Percentiles rank a stretch among this genome's conserved stretches.
phyloP scores from a whole-genome alignment of 2,888 invertebrate genomes.

The Acanthosepion lycidas region DNA sequence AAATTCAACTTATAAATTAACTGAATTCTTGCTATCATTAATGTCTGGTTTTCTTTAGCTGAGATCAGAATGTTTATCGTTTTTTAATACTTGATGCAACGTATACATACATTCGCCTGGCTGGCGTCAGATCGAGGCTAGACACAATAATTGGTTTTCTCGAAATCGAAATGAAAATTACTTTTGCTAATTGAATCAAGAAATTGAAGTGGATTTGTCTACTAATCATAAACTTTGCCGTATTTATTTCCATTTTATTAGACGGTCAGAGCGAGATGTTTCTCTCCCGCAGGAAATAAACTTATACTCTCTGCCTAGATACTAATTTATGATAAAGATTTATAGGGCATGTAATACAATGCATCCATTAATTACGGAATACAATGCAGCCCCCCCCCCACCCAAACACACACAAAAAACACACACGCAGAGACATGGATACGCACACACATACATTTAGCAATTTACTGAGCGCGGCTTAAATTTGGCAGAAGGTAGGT shows the following conservation, averaged over 20 bases:
- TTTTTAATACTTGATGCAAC: too few relatives aligned
- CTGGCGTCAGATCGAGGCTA: background rate
- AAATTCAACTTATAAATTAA: too few relatives aligned
- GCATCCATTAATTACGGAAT: background rate
- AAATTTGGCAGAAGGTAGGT: too few relatives aligned
- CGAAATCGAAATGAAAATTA: background rate
- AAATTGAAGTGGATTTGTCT: background rate
- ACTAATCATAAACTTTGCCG: background rate
- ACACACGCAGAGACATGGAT: background rate
- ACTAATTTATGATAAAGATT: background rate
- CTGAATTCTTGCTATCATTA: too few relatives aligned
- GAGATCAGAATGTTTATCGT: too few relatives aligned
- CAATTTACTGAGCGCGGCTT: background rate
- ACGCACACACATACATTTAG: background rate
- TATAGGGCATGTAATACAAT: background rate
- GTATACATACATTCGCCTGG: background rate
- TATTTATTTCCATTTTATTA: background rate
- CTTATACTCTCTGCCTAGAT: background rate
- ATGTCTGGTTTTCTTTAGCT: too few relatives aligned
- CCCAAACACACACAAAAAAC: background rate
- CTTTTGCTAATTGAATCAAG: constrained; percentile 5
- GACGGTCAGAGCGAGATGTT: background rate
- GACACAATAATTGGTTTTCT: constrained; percentile 22
- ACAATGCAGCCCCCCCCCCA: background rate
- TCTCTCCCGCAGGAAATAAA: background rate